Conservation (phyloP, 2,888 invertebrate genomes). For the Callyntrura guangdongensis region DNA sequence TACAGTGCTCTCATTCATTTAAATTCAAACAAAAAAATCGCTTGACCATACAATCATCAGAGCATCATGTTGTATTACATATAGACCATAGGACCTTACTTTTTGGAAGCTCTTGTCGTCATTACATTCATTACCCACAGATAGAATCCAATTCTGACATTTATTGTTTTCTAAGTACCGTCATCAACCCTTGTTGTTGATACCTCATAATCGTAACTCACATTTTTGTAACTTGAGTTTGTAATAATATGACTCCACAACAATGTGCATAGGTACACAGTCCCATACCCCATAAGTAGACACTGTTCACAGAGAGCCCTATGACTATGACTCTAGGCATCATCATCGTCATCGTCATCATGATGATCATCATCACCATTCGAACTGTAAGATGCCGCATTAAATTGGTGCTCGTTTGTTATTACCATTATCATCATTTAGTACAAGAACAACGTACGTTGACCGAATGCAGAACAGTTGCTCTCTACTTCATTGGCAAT, state of each 20-base stretch:
- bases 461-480: slow-evolving; percentile 68
- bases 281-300: neutral
- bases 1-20: slow-evolving; percentile 25
- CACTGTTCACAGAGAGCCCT: neutral
- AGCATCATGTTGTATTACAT: neutral
- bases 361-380: neutral
- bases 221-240: slow-evolving; percentile 30
- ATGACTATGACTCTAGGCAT: neutral
- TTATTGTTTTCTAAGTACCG: slow-evolving; percentile 72
- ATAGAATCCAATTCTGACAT: slow-evolving; percentile 58
- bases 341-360: neutral
- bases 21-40: slow-evolving; percentile 22
- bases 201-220: slow-evolving; percentile 66
- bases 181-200: slow-evolving; percentile 49
- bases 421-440: slow-evolving; percentile 65
- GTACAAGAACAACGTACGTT: slow-evolving; percentile 47
- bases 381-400: neutral
- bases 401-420: slow-evolving; percentile 35
- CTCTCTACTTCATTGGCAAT: slow-evolving; percentile 14
- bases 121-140: neutral
- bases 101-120: slow-evolving; percentile 49
- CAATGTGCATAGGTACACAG: neutral
- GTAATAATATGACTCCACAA: slow-evolving; percentile 3
- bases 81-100: neutral
- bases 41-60: neutral